These are phyloP conservation scores for Cercopithecus mona DNA, from an alignment of 2,113 vertebrate genomes.

Conservation along the genomic window DNA sequence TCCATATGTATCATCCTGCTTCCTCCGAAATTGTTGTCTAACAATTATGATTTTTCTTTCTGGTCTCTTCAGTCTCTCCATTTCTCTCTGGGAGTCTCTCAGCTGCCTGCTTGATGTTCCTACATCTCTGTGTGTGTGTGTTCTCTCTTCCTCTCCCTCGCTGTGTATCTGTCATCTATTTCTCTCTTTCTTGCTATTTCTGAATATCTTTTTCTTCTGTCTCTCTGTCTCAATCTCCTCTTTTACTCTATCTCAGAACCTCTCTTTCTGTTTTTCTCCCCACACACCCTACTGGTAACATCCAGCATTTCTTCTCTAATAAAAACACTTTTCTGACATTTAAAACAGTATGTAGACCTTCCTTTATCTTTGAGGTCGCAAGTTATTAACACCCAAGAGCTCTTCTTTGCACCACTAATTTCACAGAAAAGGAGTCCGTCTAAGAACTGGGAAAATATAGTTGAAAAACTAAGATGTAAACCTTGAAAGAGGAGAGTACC, in stretches of 20 bases:
- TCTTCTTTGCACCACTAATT: neutral
- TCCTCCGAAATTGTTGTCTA: neutral
- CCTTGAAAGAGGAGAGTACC: neutral
- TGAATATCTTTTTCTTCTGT: neutral
- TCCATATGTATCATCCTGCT: neutral
- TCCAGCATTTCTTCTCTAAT: neutral
- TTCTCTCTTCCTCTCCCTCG: neutral
- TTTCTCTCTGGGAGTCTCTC: neutral
- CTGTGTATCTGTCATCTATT: neutral
- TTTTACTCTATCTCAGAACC: neutral
- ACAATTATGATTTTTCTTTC: neutral
- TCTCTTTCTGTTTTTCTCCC: neutral
- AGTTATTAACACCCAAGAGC: neutral
- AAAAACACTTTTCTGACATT: neutral
- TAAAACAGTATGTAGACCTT: neutral
- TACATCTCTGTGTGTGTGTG: neutral
- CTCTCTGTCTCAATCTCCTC: neutral
- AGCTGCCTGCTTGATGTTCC: neutral
- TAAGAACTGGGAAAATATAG: neutral
- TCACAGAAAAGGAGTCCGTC: neutral
- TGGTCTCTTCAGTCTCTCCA: neutral
- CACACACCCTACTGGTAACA: neutral
- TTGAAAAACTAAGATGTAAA: neutral
- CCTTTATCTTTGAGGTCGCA: neutral
- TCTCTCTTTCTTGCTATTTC: neutral